Evolutionary conservation across 2,888 invertebrate genomes (phyloP).

Genomic region (Scaptomyza reducta): DNA sequence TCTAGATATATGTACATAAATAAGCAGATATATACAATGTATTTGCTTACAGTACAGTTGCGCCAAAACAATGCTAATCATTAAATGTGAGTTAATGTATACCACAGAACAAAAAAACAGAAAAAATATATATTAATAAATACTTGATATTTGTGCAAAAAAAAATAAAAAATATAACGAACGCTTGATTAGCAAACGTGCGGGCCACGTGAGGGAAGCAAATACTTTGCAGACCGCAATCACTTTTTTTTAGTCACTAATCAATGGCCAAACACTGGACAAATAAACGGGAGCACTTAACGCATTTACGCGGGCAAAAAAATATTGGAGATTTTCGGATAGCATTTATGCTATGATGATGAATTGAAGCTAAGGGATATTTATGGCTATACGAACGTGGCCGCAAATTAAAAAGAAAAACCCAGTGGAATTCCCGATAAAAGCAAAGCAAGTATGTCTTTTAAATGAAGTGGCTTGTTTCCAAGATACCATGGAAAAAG

Average conservation of each 20-base stretch:
- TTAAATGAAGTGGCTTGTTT: too few relatives aligned
- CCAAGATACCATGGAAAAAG: too few relatives aligned
- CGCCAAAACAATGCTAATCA: conserved; percentile 52
- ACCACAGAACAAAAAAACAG: conserved; percentile 27
- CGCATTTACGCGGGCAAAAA: not conserved
- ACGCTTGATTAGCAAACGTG: conserved; percentile 49
- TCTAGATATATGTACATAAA: not conserved
- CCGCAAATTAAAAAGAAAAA: not conserved
- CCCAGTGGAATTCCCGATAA: not conserved
- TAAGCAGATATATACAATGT: conserved; percentile 7
- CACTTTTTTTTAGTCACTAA: conserved; percentile 11
- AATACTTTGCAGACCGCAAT: conserved; percentile 1
- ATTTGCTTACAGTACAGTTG: conserved; percentile 53
- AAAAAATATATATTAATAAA: conserved; percentile 38
- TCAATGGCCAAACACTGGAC: conserved; percentile 16
- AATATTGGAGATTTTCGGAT: not conserved
- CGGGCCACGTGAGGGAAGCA: conserved; percentile 54
- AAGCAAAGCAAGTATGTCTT: too few relatives aligned
- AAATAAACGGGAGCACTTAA: conserved; percentile 6
- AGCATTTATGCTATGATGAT: not conserved
- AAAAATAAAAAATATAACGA: conserved; percentile 25
- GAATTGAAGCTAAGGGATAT: not conserved
- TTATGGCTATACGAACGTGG: not conserved
- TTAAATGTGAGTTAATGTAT: conserved; percentile 67
- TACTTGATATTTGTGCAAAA: conserved; percentile 56